Conservation (phyloP, 2,113 vertebrate species). For the human (Homo sapiens) region DNA sequence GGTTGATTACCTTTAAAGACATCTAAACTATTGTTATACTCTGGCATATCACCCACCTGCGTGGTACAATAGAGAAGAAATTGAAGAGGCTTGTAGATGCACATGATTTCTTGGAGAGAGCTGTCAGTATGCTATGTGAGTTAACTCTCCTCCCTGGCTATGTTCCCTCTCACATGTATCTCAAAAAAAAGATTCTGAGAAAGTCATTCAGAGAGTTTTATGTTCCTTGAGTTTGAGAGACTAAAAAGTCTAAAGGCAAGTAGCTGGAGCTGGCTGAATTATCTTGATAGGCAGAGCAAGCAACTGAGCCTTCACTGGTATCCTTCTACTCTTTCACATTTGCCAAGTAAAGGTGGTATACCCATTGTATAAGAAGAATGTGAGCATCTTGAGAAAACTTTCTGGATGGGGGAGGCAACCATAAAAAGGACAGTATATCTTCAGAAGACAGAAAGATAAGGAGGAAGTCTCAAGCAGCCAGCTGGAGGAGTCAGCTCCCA, state of each 20-base stretch:
- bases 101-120: background rate
- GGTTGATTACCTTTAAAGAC: background rate
- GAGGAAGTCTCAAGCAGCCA: background rate
- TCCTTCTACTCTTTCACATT: background rate
- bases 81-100: background rate
- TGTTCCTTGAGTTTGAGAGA: background rate
- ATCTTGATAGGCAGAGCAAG: background rate
- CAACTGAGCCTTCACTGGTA: background rate
- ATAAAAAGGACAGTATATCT: background rate
- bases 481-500: background rate
- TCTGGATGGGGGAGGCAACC: background rate
- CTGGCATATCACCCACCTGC: background rate
- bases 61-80: background rate
- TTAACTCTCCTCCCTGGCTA: background rate
- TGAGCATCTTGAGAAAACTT: background rate
- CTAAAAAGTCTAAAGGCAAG: background rate
- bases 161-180: background rate
- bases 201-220: background rate
- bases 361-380: background rate
- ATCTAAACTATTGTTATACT: background rate
- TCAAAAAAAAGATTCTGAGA: background rate
- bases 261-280: background rate
- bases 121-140: background rate
- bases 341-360: background rate
- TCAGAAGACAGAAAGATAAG: background rate